Evolutionary conservation across 2,797 vertebrate genomes (phyloP).

Genomic region (Rachycentron canadum): DNA sequence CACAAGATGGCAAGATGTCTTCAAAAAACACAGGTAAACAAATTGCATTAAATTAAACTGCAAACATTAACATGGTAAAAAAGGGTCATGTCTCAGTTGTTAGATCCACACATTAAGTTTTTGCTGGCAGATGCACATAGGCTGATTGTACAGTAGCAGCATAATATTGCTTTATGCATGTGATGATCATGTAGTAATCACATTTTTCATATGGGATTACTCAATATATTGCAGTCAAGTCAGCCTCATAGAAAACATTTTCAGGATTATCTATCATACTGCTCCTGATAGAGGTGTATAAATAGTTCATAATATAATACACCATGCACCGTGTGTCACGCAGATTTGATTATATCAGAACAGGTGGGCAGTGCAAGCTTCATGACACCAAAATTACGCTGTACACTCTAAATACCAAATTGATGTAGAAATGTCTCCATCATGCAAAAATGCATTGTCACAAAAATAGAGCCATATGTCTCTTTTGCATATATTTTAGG

Average conservation of each 20-base stretch:
- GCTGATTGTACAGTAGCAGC: conserved; percentile 2
- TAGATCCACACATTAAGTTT: conserved; percentile 12
- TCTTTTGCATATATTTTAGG: conserved; percentile 28
- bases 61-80: conserved; percentile 4
- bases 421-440: conserved; percentile 34
- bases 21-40: background rate
- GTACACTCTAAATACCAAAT: conserved; percentile 28
- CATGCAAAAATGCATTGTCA: conserved; percentile 10
- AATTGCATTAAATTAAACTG: conserved; percentile 11
- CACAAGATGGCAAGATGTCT: background rate
- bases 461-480: conserved; percentile 32
- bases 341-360: conserved; percentile 11
- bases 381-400: conserved; percentile 10
- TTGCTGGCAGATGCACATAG: conserved; percentile 10
- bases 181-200: conserved; percentile 11
- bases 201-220: background rate
- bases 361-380: conserved; percentile 26
- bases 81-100: background rate
- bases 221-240: conserved; percentile 9
- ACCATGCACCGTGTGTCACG: background rate
- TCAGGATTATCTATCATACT: background rate
- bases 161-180: conserved; percentile 20
- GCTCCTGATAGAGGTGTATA: conserved; percentile 1
- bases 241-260: background rate
- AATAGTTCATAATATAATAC: background rate